phyloP scores from a whole-genome alignment of 2,888 invertebrate species.

The Mimachlamys varia region DNA sequence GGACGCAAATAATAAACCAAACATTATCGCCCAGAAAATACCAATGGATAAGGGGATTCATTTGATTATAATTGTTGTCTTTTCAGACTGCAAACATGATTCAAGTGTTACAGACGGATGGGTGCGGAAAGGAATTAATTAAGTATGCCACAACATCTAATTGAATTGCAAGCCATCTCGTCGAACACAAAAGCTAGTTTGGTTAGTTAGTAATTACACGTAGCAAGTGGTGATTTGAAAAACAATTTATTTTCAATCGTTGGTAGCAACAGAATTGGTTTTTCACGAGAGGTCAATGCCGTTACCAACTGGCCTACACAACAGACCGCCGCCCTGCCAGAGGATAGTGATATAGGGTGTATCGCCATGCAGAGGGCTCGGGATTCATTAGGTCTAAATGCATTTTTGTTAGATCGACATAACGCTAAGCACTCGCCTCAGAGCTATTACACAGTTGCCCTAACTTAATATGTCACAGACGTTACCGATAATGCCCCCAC shows the following conservation, averaged over 20 bases:
- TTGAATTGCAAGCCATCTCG: too few relatives aligned
- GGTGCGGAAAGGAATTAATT: too few relatives aligned
- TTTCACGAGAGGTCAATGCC: neutral
- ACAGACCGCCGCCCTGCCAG: neutral
- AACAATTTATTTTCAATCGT: neutral
- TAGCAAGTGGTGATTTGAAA: too few relatives aligned
- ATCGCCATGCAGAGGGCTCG: neutral
- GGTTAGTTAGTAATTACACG: too few relatives aligned
- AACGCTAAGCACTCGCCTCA: neutral
- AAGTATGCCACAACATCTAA: too few relatives aligned
- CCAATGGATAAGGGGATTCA: too few relatives aligned
- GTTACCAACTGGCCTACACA: neutral
- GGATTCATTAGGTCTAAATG: constrained; percentile 18
- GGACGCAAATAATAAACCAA: too few relatives aligned
- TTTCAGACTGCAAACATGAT: too few relatives aligned
- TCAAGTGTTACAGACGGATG: too few relatives aligned
- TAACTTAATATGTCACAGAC: constrained; percentile 28
- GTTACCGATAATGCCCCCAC: constrained; percentile 8
- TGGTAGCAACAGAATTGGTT: neutral
- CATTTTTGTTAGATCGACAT: neutral
- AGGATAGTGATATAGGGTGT: neutral
- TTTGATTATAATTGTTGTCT: too few relatives aligned
- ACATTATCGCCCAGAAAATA: too few relatives aligned
- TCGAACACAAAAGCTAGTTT: too few relatives aligned
- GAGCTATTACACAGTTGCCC: neutral